A percentile compares a stretch with the other conserved stretches of the same genome.
Conservation (phyloP, 2,797 vertebrate genomes). For the Leptodactylus fallax region DNA sequence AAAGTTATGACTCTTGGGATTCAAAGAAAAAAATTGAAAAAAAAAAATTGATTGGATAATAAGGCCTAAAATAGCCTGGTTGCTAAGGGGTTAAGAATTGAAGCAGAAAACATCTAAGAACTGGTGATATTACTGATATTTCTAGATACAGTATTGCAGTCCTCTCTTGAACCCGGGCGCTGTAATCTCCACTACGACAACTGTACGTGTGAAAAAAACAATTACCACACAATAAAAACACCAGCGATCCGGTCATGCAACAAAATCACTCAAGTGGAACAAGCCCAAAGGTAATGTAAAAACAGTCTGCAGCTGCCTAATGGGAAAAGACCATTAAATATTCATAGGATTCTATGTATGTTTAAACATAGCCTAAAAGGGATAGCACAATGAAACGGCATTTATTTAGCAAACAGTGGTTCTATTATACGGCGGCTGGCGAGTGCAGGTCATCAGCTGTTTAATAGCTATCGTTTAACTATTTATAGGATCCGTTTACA, state of each 20-base stretch:
- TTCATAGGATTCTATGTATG: conserved; percentile 37
- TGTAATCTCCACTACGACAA: conserved; percentile 17
- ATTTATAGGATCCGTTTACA: not conserved
- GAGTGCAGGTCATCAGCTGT: not conserved
- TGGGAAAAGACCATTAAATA: conserved; percentile 48
- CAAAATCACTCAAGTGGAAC: conserved; percentile 51
- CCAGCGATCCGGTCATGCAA: conserved; percentile 30
- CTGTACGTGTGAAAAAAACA: conserved; percentile 32
- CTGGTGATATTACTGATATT: not conserved
- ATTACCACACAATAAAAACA: conserved; percentile 40
- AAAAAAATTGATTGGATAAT: not conserved
- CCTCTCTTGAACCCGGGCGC: conserved; percentile 6
- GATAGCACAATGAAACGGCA: not conserved
- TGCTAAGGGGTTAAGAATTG: not conserved
- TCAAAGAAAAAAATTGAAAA: too few relatives aligned
- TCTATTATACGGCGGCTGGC: not conserved
- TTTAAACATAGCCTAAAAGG: conserved; percentile 30
- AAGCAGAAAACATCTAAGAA: conserved; percentile 1
- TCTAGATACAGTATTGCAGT: not conserved
- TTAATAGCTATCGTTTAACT: not conserved
- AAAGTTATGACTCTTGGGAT: too few relatives aligned
- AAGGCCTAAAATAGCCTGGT: too few relatives aligned
- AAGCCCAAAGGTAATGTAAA: conserved; percentile 50
- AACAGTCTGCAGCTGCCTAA: conserved; percentile 42
- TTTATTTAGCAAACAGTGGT: conserved; percentile 11